Percentiles rank a stretch among this genome's conserved stretches.
Evolutionary conservation across 2,888 invertebrate species (phyloP).

Genomic region (Pteria penguin): DNA sequence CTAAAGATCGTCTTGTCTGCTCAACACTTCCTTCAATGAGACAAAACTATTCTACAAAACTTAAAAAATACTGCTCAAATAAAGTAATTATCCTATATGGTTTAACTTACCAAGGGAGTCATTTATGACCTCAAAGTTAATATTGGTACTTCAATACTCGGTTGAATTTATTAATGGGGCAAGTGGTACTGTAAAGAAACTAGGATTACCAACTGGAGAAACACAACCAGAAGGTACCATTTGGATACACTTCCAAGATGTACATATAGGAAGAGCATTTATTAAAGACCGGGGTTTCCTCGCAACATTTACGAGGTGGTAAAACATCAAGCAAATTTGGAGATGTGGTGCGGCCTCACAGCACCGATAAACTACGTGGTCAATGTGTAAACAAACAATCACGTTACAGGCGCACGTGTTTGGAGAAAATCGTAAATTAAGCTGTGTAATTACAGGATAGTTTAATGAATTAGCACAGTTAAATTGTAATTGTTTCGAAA

Average conservation of each 20-base stretch:
- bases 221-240: conserved; percentile 21
- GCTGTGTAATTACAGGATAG: too few relatives aligned
- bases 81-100: conserved; percentile 29
- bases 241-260: conserved; percentile 49
- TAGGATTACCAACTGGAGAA: not conserved
- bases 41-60: conserved; percentile 10
- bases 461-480: too few relatives aligned
- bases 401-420: too few relatives aligned
- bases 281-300: too few relatives aligned
- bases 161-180: conserved; percentile 59
- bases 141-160: conserved; percentile 41
- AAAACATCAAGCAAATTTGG: too few relatives aligned
- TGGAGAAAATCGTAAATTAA: too few relatives aligned
- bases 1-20: conserved; percentile 44
- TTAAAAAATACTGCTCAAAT: conserved; percentile 27
- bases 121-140: conserved; percentile 44
- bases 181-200: conserved; percentile 40
- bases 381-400: too few relatives aligned
- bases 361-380: too few relatives aligned
- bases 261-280: conserved; percentile 32
- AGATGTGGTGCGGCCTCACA: too few relatives aligned
- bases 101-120: conserved; percentile 34
- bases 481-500: too few relatives aligned
- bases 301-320: too few relatives aligned
- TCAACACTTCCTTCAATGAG: conserved; percentile 17